phyloP scores from a whole-genome alignment of 2,797 vertebrate genomes.

The Tauraco hartlaubi region DNA sequence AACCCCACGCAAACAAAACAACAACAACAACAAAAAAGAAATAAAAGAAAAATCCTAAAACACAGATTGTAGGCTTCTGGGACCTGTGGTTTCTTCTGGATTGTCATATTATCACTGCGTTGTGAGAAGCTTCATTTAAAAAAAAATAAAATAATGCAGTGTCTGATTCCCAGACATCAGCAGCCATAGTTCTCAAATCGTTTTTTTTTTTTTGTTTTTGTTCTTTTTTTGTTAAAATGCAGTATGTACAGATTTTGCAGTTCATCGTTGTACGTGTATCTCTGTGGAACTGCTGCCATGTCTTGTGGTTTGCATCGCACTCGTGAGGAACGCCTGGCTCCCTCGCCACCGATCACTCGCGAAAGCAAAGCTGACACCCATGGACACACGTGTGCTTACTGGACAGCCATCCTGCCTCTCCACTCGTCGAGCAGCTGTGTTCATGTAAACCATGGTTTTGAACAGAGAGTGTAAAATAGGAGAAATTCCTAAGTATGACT shows the following conservation, averaged over 20 bases:
- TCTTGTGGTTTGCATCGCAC: conserved; percentile 72
- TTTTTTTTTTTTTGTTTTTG: conserved; percentile 71
- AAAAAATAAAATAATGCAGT: conserved; percentile 41
- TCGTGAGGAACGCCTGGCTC: conserved; percentile 38
- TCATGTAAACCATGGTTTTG: conserved; percentile 96
- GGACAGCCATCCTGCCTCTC: conserved; percentile 85
- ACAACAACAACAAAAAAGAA: neutral
- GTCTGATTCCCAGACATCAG: conserved; percentile 75
- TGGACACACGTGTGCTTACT: conserved; percentile 75
- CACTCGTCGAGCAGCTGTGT: conserved; percentile 93
- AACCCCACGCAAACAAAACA: neutral
- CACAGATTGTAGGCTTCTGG: conserved; percentile 55
- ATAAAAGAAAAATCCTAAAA: conserved; percentile 10
- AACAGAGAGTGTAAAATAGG: conserved; percentile 92
- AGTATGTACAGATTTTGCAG: conserved; percentile 78
- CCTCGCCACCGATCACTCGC: conserved; percentile 57
- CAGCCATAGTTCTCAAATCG: conserved; percentile 72
- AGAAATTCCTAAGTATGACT: conserved; percentile 83
- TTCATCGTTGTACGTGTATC: conserved; percentile 74
- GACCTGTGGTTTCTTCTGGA: conserved; percentile 76
- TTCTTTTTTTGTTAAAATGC: conserved; percentile 76
- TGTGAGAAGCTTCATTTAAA: conserved; percentile 69
- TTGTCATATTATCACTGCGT: conserved; percentile 73
- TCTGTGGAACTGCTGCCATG: conserved; percentile 83
- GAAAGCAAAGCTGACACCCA: conserved; percentile 79